Base-by-base conservation (phyloP, 2,113 vertebrate species). In the Hemiscyllium ocellatum region DNA sequence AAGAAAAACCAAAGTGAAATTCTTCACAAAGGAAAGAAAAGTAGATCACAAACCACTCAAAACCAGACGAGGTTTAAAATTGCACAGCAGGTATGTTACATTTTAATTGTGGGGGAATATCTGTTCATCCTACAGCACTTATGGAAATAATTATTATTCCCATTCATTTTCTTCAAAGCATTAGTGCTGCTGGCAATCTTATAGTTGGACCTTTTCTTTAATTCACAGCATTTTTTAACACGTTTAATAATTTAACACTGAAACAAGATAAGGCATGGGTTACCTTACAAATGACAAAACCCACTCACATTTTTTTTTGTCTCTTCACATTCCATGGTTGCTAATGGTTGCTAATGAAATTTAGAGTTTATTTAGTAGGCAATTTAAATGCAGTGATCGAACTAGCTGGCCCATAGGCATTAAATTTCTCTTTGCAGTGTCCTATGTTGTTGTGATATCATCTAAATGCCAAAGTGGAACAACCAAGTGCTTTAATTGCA, bases 351-450 rank as follows among this genome's bases (percentile, higher is more conserved):
- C 66, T 19, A 95, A 95, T 95, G 69, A 72, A 95, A 76, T 33
- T 47, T 50, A 29, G 94, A 72, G 47, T 76, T 52, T 95, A 95
- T 76, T 95, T 95, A 33, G n/a, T 52, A 29, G 47, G 29, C 47
- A 72, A 72, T 95, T 95, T 72, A 47, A 95, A 76, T 52, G 42
- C 47, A 76, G 12, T 95, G 94, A 52, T 72, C 94, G 50, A 17
- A 95, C 26, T 19, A 70, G 66, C 91, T 94, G 66, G 12, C 66
- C 91, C n/a, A 3, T 26, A 29, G 69, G 69, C 37, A 70, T 22
- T n/a, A 8, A 19, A 13, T 47, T 94, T 33, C 61, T 70, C 42
- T 26, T 72, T 69, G 66, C 17, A 0, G 26, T 50, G 42, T 70
- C 66, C 66, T 47, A 7, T 72, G 68, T 95, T 72, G 1, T 72